These are phyloP conservation scores for Panthera uncia DNA, from an alignment of 2,113 vertebrate genomes.

Conservation along the genomic window DNA sequence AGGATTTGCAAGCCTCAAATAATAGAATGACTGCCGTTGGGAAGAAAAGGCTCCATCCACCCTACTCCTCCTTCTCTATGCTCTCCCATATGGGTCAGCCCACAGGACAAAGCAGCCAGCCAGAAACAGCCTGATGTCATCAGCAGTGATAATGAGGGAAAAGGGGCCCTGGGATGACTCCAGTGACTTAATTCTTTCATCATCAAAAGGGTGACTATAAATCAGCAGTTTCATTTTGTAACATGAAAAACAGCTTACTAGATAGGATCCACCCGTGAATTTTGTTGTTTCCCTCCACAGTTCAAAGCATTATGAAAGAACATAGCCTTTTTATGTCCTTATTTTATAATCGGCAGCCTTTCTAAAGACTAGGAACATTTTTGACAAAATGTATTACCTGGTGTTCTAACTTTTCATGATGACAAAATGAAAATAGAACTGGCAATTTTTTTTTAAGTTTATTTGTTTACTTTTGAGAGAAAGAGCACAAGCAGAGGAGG, in stretches of 20 bases:
- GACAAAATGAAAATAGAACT: background rate
- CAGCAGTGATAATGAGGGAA: background rate
- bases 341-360: background rate
- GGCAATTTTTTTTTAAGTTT: too few species aligned
- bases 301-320: background rate
- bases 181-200: background rate
- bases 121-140: background rate
- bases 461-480: too few species aligned
- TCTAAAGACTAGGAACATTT: background rate
- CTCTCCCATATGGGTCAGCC: background rate
- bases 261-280: background rate
- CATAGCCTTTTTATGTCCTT: background rate
- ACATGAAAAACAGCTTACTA: background rate
- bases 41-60: background rate
- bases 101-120: background rate
- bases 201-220: background rate
- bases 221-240: background rate
- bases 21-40: background rate
- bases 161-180: background rate
- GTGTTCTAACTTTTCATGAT: constrained; percentile 17
- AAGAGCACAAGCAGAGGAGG: too few species aligned
- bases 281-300: background rate
- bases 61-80: background rate
- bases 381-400: background rate
- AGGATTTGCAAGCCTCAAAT: background rate